A percentile compares a stretch with the other conserved stretches of the same genome.
Conservation (phyloP, 2,113 vertebrate species). For the Gopherus flavomarginatus region DNA sequence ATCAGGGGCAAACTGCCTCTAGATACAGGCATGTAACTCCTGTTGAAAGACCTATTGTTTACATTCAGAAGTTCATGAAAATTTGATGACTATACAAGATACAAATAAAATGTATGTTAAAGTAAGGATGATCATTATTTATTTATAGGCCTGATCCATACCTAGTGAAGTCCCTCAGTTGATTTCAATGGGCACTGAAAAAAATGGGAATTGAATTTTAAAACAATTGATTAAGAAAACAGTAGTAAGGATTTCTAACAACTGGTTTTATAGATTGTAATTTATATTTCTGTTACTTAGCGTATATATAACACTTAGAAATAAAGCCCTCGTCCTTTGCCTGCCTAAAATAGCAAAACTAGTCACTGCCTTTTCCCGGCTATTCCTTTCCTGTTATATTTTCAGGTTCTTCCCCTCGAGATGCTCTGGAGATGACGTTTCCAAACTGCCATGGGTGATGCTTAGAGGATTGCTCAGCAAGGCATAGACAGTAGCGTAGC, state of each 20-base stretch:
- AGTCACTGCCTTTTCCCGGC: neutral
- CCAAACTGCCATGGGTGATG: neutral
- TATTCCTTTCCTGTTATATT: neutral
- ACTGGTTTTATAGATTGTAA: neutral
- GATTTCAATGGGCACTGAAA: neutral
- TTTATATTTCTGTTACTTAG: neutral
- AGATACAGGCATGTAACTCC: neutral
- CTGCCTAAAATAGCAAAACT: neutral
- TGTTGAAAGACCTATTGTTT: neutral
- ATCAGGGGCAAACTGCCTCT: neutral
- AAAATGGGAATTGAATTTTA: neutral
- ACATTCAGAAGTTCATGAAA: neutral
- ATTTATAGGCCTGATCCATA: neutral
- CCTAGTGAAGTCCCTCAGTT: neutral
- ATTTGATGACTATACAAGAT: neutral
- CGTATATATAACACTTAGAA: neutral
- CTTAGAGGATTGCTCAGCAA: neutral
- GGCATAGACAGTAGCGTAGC: neutral
- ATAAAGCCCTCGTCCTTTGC: neutral
- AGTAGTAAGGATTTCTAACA: neutral
- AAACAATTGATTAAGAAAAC: neutral
- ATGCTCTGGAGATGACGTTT: neutral
- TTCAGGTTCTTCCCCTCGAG: neutral
- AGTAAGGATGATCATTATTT: neutral
- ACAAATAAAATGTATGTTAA: neutral